A percentile compares a stretch with the other conserved stretches of the same genome.
phyloP scores from a whole-genome alignment of 1,140 invertebrate species.

The Proales similis region DNA sequence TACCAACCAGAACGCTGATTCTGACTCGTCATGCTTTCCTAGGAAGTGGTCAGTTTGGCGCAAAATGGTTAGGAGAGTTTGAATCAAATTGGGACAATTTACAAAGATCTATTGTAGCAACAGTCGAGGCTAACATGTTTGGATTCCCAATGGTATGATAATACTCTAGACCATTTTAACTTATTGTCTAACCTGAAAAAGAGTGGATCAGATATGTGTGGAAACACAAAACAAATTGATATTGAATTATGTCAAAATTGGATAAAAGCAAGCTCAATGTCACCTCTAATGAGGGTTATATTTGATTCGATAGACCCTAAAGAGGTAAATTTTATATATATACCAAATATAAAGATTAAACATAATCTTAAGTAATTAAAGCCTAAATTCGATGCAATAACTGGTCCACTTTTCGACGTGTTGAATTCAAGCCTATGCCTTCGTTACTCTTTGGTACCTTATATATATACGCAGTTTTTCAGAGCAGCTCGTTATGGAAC shows the following conservation, averaged over 20 bases:
- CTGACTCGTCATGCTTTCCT: constrained; percentile 35
- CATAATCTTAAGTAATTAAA: constrained; percentile 1
- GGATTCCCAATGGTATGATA: constrained; percentile 15
- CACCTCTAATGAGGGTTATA: constrained; percentile 18
- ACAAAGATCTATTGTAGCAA: constrained; percentile 10
- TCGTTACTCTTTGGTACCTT: constrained; percentile 69
- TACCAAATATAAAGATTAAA: background rate
- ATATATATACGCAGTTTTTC: constrained; percentile 73
- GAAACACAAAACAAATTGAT: background rate
- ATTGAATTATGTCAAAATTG: constrained; percentile 9
- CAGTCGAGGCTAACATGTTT: constrained; percentile 35
- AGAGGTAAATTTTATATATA: too few relatives aligned
- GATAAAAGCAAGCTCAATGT: constrained; percentile 33
- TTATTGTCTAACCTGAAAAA: background rate
- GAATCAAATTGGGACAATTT: constrained; percentile 22
- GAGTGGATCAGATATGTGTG: constrained; percentile 17
- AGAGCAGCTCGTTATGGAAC: constrained; percentile 62
- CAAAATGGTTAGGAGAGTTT: constrained; percentile 29
- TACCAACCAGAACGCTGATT: constrained; percentile 10
- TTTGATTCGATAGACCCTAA: too few relatives aligned
- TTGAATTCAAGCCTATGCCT: constrained; percentile 22
- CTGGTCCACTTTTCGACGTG: constrained; percentile 6
- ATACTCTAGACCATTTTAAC: background rate
- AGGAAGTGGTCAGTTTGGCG: constrained; percentile 25
- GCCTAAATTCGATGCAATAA: constrained; percentile 16